Percentiles rank a stretch among this genome's conserved stretches.
These are phyloP conservation scores for Protobothrops flavoviridis DNA, from an alignment of 2,113 vertebrate species.

Conservation along the genomic window DNA sequence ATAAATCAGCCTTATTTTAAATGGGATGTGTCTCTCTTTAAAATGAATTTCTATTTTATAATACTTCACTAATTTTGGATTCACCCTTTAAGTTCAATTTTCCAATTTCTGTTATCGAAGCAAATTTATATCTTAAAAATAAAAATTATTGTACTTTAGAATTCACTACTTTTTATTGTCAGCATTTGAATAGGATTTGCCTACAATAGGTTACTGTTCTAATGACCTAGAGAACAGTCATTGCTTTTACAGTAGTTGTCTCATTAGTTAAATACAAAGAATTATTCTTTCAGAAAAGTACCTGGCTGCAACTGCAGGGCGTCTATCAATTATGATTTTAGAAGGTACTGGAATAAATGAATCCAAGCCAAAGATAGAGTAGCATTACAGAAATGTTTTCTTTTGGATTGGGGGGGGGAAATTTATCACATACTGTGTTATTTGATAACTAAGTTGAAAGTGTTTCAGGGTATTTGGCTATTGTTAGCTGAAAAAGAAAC, in stretches of 20 bases:
- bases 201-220: not conserved
- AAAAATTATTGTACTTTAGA: not conserved
- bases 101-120: not conserved
- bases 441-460: not conserved
- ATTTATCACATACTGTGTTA: not conserved
- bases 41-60: not conserved
- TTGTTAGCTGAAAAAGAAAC: conserved; percentile 14
- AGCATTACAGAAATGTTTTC: not conserved
- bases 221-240: not conserved
- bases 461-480: not conserved
- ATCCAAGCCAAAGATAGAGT: not conserved
- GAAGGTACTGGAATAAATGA: not conserved
- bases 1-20: not conserved
- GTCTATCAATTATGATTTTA: not conserved
- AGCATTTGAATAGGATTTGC: not conserved
- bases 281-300: not conserved
- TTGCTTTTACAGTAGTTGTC: not conserved
- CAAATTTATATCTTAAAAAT: not conserved
- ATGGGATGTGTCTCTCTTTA: not conserved
- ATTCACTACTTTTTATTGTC: not conserved
- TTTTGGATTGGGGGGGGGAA: not conserved
- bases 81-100: not conserved
- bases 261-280: not conserved
- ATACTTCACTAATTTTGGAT: not conserved
- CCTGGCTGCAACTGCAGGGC: not conserved